Evolutionary conservation across 2,797 vertebrate genomes (phyloP), one percentile per base, ranked within the genome.

Genomic region (Nannoperca australis): DNA sequence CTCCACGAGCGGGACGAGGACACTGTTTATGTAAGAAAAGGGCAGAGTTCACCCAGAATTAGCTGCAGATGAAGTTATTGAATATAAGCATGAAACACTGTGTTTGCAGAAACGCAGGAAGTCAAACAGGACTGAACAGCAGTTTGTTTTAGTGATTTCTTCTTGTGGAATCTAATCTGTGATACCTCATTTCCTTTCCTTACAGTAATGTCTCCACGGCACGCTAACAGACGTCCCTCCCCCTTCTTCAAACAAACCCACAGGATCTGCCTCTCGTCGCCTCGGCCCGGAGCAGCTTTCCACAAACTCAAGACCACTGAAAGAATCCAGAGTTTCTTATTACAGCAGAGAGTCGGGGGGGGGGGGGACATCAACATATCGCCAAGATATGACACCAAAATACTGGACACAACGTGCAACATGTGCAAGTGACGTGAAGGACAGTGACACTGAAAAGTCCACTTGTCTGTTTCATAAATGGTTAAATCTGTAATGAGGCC

Each of bases 141-240:
- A 0, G 30, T 70, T 47, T 47, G 42, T 30, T 40, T 50, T 58
- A 15, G 53, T 18, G 55, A 53, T 62, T 78, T 73, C 18, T 78
- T 55, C 27, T 66, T 54, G 51, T 68, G 70, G 49, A 81, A 86
- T 88, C 86, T 87, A 86, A 87, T 87, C 85, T 88, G 36, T 45
- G 59, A 80, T 66, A 69, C 69, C 81, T 88, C 77, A 77, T 83
- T 86, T 85, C 74, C 85, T 77, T 78, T 76, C 70, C 80, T 66
- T 71, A 60, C 71, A 80, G 72, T 86, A 85, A 90, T 85, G 86
- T 74, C 65, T 79, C 36, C 49, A 24, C 59, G 72, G 85, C 85
- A 88, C 79, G 77, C 86, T 63, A 84, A 67, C 79, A 56, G 44
- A 72, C 67, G 49, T 63, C 64, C 74, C 69, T 51, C 1, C 22